A percentile compares a stretch with the other conserved stretches of the same genome.
Evolutionary conservation across 2,797 vertebrate species (phyloP).

Genomic region (Propithecus perrieri): DNA sequence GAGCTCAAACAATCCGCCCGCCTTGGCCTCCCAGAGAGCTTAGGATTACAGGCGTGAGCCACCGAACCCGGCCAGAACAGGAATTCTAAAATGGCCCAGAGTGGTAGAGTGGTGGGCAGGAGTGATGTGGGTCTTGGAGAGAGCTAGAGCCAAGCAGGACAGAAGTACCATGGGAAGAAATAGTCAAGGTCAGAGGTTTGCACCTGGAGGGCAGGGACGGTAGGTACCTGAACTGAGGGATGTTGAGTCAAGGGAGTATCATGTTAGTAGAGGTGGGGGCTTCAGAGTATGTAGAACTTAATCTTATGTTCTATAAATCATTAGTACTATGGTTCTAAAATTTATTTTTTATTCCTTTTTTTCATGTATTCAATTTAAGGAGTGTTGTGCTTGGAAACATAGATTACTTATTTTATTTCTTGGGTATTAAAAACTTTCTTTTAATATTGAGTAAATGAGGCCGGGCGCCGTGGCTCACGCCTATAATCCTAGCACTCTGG

Average conservation of each 20-base stretch:
- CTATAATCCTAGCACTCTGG: too few relatives aligned
- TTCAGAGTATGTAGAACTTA: neutral
- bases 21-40: too few relatives aligned
- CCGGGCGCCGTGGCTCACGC: too few relatives aligned
- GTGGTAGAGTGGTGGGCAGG: neutral
- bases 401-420: conserved; percentile 17
- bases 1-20: too few relatives aligned
- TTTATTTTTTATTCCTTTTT: neutral
- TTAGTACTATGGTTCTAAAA: neutral
- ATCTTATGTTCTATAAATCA: neutral
- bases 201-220: accelerated
- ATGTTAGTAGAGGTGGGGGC: neutral
- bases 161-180: neutral
- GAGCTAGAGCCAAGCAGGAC: neutral
- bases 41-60: too few relatives aligned
- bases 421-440: neutral
- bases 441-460: neutral
- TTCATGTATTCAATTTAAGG: neutral
- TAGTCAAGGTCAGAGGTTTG: neutral
- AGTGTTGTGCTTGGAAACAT: neutral
- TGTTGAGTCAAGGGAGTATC: neutral
- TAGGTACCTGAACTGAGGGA: neutral
- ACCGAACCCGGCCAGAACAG: too few relatives aligned
- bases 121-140: accelerated
- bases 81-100: accelerated